Evolutionary conservation across 2,797 vertebrate species (phyloP), one percentile per base, ranked within the genome.

Genomic region (Paguma larvata): DNA sequence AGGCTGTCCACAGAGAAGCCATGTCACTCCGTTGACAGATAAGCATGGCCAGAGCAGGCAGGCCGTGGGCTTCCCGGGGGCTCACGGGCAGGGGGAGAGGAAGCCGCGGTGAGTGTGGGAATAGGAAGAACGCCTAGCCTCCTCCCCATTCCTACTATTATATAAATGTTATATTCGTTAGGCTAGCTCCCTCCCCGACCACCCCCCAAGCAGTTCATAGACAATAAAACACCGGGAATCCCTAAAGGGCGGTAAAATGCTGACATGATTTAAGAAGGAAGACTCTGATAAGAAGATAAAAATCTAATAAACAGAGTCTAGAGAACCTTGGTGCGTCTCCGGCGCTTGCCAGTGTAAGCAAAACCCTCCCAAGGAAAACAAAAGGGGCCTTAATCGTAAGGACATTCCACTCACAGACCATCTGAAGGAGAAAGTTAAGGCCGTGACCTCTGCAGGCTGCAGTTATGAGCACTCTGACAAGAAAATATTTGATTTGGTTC

Each of bases 271-370:
- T 99, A 99, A 98, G 98, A 98, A 99, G 98, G 98, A 99, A 98
- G 98, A 98, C 98, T 98, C 98, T 98, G 99, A 99, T 99, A 99
- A 99, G 99, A 98, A 99, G 99, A 99, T 99, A 99, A 99, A 99
- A 99, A 99, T 99, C 98, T 99, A 99, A 99, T 99, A 99, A 99
- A 99, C 98, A 99, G 98, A 98, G 98, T 99, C 98, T 98, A 97
- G 98, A 99, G 99, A 99, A 99, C 98, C 98, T 99, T 98, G 98
- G 98, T 97, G 98, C 96, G 98, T 98, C 99, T 98, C 98, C 96
- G 97, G 97, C 97, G 96, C 98, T 98, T 98, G 98, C 99, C 99
- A 99, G 98, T 97, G 98, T 98, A 99, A 99, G 98, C 99, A 99
- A 98, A 98, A 97, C 98, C 98, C 98, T 98, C 98, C 99, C 98